These are phyloP conservation scores for Leptinotarsa tumamoca DNA, from an alignment of 2,888 invertebrate genomes.

Conservation along the genomic window DNA sequence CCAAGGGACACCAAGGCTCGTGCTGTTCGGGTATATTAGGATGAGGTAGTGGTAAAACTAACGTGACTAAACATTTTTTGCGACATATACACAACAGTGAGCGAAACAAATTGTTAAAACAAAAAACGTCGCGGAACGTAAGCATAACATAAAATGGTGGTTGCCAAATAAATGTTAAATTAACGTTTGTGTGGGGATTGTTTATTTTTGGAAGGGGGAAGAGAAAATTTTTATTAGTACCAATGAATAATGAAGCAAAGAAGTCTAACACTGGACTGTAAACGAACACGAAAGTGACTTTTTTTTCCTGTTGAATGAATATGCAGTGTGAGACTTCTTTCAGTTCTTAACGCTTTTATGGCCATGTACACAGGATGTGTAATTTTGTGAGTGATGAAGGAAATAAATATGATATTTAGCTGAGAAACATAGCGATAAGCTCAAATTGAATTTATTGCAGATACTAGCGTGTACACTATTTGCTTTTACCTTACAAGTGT, in stretches of 20 bases:
- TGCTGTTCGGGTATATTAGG: slow-evolving; percentile 90
- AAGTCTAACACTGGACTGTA: background rate
- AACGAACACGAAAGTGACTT: background rate
- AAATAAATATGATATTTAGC: background rate
- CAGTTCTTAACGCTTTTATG: background rate
- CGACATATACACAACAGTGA: slow-evolving; percentile 9
- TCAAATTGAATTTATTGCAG: slow-evolving; percentile 13
- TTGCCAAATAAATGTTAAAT: slow-evolving; percentile 19
- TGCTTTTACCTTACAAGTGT: background rate
- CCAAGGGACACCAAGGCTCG: slow-evolving; percentile 90
- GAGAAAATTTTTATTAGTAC: slow-evolving; percentile 16
- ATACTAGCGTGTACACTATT: background rate
- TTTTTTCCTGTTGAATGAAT: background rate
- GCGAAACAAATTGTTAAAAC: slow-evolving; percentile 4
- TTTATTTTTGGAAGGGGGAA: background rate
- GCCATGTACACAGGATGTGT: background rate
- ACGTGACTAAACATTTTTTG: slow-evolving; percentile 69
- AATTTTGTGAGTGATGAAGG: slow-evolving; percentile 4
- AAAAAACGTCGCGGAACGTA: slow-evolving; percentile 2
- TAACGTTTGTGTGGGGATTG: slow-evolving; percentile 9
- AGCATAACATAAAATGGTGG: slow-evolving; percentile 10
- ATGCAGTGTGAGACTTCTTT: slow-evolving; percentile 2
- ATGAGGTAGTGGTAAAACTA: slow-evolving; percentile 86
- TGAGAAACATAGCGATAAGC: slow-evolving; percentile 4
- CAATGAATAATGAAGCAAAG: slow-evolving; percentile 10